Conservation (phyloP, 2,113 vertebrate genomes). For the Pogonocichla stellata region DNA sequence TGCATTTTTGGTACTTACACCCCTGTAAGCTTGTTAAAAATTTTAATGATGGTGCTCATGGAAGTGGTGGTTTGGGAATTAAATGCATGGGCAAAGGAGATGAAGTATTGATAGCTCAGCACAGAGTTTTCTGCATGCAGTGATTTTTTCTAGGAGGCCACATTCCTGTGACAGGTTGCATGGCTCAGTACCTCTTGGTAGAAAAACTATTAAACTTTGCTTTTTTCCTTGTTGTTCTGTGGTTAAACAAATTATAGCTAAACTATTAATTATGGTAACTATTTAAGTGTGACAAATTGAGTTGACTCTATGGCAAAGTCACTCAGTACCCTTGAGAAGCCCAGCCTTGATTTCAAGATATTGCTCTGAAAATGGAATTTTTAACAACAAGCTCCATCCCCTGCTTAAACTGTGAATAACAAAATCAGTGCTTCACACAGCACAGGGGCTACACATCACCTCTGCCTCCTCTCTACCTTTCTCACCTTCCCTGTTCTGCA, state of each 20-base stretch:
- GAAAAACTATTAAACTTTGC: background rate
- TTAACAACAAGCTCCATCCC: background rate
- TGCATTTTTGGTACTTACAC: background rate
- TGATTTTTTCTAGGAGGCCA: background rate
- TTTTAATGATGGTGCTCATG: background rate
- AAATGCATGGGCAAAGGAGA: background rate
- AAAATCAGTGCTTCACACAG: background rate
- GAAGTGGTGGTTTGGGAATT: background rate
- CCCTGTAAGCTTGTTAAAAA: background rate
- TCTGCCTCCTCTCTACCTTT: background rate
- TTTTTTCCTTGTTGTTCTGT: conserved; percentile 2
- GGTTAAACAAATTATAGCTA: conserved; percentile 42
- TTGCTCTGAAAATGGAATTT: background rate
- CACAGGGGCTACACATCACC: background rate
- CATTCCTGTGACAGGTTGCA: background rate
- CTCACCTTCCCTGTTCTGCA: background rate
- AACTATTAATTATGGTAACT: conserved; percentile 29
- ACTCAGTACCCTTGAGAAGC: conserved; percentile 1
- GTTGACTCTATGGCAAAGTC: background rate
- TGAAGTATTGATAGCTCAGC: background rate
- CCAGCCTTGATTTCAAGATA: background rate
- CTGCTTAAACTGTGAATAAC: background rate
- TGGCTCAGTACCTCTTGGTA: background rate
- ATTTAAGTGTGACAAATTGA: conserved; percentile 25
- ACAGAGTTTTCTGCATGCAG: background rate